Percentiles rank a stretch among this genome's conserved stretches.
phyloP scores from a whole-genome alignment of 2,113 vertebrate genomes.

The Chascanopsetta lugubris region DNA sequence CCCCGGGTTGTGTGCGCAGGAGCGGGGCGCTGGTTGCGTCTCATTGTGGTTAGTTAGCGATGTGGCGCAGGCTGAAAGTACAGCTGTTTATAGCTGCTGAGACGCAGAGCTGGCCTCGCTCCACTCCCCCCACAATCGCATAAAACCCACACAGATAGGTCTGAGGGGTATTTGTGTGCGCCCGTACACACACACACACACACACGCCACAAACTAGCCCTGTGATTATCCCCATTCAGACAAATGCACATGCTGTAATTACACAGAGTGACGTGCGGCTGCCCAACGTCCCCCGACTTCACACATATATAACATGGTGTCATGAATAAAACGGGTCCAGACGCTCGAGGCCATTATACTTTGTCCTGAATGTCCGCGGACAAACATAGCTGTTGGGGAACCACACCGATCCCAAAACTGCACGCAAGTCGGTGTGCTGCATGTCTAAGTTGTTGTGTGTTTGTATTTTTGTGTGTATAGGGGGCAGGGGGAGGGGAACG shows the following conservation, averaged over 20 bases:
- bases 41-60: conserved; percentile 67
- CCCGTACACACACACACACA: conserved; percentile 32
- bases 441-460: conserved; percentile 42
- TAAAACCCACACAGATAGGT: conserved; percentile 37
- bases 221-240: conserved; percentile 64
- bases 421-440: conserved; percentile 34
- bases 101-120: conserved; percentile 51
- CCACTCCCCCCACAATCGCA: conserved; percentile 34
- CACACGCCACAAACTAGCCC: conserved; percentile 58
- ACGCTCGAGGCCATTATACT: conserved; percentile 46
- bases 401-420: conserved; percentile 15
- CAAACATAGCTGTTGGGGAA: conserved; percentile 39
- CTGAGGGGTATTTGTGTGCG: conserved; percentile 48
- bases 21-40: conserved; percentile 45
- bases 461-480: conserved; percentile 27
- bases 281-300: conserved; percentile 46
- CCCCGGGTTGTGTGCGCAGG: conserved; percentile 53
- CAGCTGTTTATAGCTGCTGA: conserved; percentile 64
- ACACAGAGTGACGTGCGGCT: conserved; percentile 61
- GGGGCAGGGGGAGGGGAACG: conserved; percentile 16
- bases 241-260: conserved; percentile 59
- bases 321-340: conserved; percentile 53
- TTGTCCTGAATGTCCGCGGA: conserved; percentile 37
- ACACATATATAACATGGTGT: conserved; percentile 44
- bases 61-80: conserved; percentile 53